These are phyloP conservation scores for Dreissena polymorpha DNA, from an alignment of 1,140 invertebrate genomes.

Conservation along the genomic window DNA sequence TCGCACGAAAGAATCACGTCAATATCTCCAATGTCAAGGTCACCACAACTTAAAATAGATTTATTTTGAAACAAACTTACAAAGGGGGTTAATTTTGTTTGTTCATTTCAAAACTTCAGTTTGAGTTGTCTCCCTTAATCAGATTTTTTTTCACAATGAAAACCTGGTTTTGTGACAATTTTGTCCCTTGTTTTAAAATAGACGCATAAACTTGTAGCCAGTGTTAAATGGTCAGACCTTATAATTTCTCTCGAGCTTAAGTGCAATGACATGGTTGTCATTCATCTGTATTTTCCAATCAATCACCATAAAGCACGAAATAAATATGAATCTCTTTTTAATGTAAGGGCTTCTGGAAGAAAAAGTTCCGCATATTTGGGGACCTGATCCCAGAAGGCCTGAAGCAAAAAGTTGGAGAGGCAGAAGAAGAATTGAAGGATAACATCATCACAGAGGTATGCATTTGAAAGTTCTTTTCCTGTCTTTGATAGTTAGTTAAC, in stretches of 20 bases:
- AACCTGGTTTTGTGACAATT: too few species aligned
- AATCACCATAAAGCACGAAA: not conserved
- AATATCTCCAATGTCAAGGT: too few species aligned
- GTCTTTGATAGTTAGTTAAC: not conserved
- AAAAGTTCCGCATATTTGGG: slow-evolving; percentile 67
- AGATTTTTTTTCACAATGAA: too few species aligned
- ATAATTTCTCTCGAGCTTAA: not conserved
- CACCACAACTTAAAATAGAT: too few species aligned
- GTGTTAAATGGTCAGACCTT: too few species aligned
- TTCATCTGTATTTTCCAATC: not conserved
- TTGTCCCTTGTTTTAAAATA: too few species aligned
- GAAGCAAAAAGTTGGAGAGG: slow-evolving; percentile 56
- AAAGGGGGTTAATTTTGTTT: too few species aligned
- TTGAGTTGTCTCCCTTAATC: too few species aligned
- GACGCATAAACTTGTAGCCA: too few species aligned
- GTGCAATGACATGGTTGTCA: not conserved
- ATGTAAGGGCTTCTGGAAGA: slow-evolving; percentile 75
- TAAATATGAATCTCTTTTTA: not conserved
- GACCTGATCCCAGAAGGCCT: slow-evolving; percentile 58
- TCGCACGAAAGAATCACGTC: too few species aligned
- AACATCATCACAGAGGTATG: slow-evolving; percentile 71
- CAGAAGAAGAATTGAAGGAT: slow-evolving; percentile 65
- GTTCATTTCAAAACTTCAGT: too few species aligned
- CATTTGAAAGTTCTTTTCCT: not conserved
- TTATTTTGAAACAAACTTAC: too few species aligned